phyloP scores from a whole-genome alignment of 2,888 invertebrate genomes.

The Tenthredo scrophulariae region DNA sequence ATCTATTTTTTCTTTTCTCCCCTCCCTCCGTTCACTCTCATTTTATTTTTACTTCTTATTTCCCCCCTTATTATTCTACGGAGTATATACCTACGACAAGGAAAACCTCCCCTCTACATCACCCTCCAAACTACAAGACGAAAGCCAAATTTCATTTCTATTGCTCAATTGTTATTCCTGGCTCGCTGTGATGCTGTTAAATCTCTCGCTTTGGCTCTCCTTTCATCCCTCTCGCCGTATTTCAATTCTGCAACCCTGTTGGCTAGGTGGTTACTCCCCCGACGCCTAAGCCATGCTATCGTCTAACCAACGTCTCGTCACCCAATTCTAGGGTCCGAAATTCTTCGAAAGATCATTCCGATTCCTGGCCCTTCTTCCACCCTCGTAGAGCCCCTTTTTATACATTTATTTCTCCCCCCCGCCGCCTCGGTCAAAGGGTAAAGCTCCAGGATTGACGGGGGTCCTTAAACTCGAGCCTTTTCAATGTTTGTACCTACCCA shows the following conservation, averaged over 20 bases:
- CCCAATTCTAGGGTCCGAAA: slow-evolving; percentile 5
- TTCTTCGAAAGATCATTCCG: slow-evolving; percentile 7
- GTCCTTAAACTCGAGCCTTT: slow-evolving; percentile 9
- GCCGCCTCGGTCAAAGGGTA: background rate
- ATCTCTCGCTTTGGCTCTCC: slow-evolving; percentile 31
- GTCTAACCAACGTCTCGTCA: background rate
- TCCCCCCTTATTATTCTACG: background rate
- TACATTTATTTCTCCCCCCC: background rate
- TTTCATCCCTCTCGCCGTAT: slow-evolving; percentile 3
- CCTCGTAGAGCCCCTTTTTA: background rate
- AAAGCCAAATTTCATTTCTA: slow-evolving; percentile 31
- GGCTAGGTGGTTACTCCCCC: background rate
- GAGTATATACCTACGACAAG: background rate
- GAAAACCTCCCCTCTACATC: background rate
- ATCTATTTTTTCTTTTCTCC: background rate
- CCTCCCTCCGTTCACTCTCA: background rate
- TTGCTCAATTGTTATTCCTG: slow-evolving; percentile 45
- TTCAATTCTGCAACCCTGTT: background rate
- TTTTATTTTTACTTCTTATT: background rate
- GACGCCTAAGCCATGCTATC: background rate
- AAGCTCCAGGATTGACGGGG: background rate
- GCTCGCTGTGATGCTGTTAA: slow-evolving; percentile 10
- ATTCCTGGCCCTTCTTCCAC: background rate
- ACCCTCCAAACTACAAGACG: background rate
- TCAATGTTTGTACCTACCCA: background rate